A percentile compares a stretch with the other conserved stretches of the same genome.
phyloP scores from a whole-genome alignment of 2,888 invertebrate species.

The Troglohyphantes excavatus region DNA sequence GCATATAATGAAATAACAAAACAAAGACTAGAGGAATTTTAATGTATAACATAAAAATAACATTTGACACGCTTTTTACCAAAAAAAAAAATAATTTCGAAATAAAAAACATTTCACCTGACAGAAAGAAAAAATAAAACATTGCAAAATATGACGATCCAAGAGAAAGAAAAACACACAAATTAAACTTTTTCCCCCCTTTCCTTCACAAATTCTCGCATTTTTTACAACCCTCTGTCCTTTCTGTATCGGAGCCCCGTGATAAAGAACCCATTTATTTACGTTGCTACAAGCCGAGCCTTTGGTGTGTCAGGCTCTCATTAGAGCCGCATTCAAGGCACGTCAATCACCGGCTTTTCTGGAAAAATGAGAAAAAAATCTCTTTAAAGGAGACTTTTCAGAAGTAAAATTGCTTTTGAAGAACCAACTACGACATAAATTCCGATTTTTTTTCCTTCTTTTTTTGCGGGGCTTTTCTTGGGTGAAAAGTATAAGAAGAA shows the following conservation, averaged over 20 bases:
- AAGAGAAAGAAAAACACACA: slow-evolving; percentile 47
- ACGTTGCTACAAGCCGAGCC: background rate
- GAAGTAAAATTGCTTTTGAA: background rate
- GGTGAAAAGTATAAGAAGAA: background rate
- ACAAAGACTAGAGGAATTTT: no score
- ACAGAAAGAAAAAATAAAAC: slow-evolving; percentile 32
- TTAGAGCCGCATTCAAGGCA: slow-evolving; percentile 56
- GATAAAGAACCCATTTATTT: slow-evolving; percentile 63
- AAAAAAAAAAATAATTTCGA: background rate
- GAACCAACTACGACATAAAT: background rate
- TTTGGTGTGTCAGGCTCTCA: slow-evolving; percentile 37
- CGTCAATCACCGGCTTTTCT: slow-evolving; percentile 52
- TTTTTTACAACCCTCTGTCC: background rate
- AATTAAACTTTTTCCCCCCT: slow-evolving; percentile 36
- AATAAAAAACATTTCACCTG: slow-evolving; percentile 31
- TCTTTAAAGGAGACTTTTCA: background rate
- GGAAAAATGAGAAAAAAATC: slow-evolving; percentile 32
- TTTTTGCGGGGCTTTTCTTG: no score
- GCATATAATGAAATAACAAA: no score
- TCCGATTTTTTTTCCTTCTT: background rate
- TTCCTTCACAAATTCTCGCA: background rate
- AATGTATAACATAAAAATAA: no score
- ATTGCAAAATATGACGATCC: slow-evolving; percentile 28
- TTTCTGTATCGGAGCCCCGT: background rate
- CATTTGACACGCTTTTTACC: no score